phyloP scores from a whole-genome alignment of 2,113 vertebrate species.

The Leucopsar rothschildi region DNA sequence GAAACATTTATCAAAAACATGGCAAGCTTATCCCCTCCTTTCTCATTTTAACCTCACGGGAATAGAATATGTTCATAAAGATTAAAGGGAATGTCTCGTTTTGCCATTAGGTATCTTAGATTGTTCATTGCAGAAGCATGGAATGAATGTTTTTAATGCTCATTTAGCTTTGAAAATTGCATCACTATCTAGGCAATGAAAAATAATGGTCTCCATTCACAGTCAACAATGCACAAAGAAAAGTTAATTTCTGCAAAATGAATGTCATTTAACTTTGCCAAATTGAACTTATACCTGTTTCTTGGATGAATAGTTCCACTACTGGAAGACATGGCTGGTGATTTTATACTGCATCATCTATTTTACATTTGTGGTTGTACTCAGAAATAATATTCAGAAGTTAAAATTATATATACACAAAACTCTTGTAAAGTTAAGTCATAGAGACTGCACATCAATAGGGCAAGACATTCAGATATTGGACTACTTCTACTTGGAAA shows the following conservation, averaged over 20 bases:
- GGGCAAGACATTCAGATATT: not conserved
- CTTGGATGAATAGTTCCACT: conserved; percentile 17
- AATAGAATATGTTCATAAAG: not conserved
- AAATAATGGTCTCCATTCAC: conserved; percentile 37
- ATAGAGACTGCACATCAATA: not conserved
- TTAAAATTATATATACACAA: not conserved
- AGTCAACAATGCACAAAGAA: conserved; percentile 54
- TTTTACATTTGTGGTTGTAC: not conserved
- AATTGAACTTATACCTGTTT: conserved; percentile 33
- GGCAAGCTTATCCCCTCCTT: not conserved
- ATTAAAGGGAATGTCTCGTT: not conserved
- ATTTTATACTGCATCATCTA: not conserved
- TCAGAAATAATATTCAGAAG: conserved; percentile 29
- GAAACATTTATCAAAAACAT: not conserved
- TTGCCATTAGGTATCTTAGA: conserved; percentile 1
- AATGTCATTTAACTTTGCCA: conserved; percentile 35
- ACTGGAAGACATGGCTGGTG: not conserved
- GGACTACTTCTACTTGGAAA: not conserved
- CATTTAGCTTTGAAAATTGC: conserved; percentile 51
- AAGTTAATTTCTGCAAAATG: conserved; percentile 53
- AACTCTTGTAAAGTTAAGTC: not conserved
- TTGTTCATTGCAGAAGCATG: conserved; percentile 5
- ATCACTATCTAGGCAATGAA: conserved; percentile 44
- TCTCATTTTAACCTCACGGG: conserved; percentile 13
- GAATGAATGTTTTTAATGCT: conserved; percentile 48